Percentiles rank a stretch among this genome's conserved stretches.
Conservation (phyloP, 2,797 vertebrate species). For the Tokudaia tokunoshimensis region DNA sequence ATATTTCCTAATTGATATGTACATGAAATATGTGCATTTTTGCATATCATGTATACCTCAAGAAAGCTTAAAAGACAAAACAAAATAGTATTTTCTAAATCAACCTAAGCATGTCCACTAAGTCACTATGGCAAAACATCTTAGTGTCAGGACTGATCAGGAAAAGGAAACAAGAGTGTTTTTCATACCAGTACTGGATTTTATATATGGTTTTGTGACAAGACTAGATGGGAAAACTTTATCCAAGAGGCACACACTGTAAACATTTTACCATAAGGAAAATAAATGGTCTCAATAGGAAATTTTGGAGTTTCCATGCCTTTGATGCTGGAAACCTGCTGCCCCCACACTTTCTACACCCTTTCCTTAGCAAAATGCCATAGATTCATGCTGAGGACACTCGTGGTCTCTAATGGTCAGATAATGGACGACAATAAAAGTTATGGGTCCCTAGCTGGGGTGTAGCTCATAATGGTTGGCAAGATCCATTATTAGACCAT, state of each 20-base stretch:
- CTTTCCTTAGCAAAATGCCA: slow-evolving; percentile 78
- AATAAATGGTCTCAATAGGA: slow-evolving; percentile 77
- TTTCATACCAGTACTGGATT: background rate
- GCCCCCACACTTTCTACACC: slow-evolving; percentile 67
- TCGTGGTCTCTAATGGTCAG: slow-evolving; percentile 64
- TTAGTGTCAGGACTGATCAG: background rate
- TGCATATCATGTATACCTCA: background rate
- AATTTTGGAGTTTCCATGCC: slow-evolving; percentile 69
- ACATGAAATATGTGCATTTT: background rate
- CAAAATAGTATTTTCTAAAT: background rate
- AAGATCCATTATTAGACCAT: slow-evolving; percentile 79
- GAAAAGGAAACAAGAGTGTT: slow-evolving; percentile 9
- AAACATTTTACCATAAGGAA: slow-evolving; percentile 74
- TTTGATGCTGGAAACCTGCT: slow-evolving; percentile 74
- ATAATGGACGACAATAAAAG: slow-evolving; percentile 79
- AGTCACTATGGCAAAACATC: background rate
- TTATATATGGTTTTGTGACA: slow-evolving; percentile 54
- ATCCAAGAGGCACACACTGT: slow-evolving; percentile 56
- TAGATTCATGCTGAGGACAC: slow-evolving; percentile 70
- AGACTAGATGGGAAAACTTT: slow-evolving; percentile 43
- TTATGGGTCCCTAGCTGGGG: slow-evolving; percentile 80
- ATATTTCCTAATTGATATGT: background rate
- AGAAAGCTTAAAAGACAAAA: background rate
- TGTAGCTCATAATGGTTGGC: slow-evolving; percentile 61
- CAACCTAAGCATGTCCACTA: background rate